Evolutionary conservation across 2,888 invertebrate species (phyloP).

Genomic region (Drosophila gaucha): DNA sequence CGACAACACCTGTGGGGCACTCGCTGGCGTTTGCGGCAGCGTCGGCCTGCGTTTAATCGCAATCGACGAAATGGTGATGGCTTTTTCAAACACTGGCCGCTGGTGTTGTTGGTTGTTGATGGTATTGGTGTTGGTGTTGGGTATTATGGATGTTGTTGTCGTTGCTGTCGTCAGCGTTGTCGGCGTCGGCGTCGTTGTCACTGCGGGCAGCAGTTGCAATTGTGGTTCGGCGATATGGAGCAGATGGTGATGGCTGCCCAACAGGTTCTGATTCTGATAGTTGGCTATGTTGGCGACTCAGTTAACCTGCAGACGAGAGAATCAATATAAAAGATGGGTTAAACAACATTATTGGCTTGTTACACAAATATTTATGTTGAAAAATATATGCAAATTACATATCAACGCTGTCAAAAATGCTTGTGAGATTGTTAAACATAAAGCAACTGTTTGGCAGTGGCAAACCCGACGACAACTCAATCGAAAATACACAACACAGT

Average conservation of each 20-base stretch:
- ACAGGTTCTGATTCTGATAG: conserved; percentile 73
- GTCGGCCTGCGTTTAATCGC: conserved; percentile 86
- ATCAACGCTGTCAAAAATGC: conserved; percentile 55
- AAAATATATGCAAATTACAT: conserved; percentile 64
- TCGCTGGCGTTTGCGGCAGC: conserved; percentile 86
- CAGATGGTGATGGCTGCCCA: conserved; percentile 81
- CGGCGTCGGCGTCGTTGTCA: conserved; percentile 58
- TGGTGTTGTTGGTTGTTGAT: conserved; percentile 70
- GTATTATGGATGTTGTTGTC: conserved; percentile 26
- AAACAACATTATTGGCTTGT: neutral
- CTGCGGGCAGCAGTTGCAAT: conserved; percentile 76
- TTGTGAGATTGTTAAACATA: too few relatives aligned
- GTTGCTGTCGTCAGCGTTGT: conserved; percentile 29
- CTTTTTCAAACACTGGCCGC: conserved; percentile 84
- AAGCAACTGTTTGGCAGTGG: neutral
- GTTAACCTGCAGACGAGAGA: conserved; percentile 39
- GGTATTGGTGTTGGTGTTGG: conserved; percentile 42
- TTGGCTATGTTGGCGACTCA: conserved; percentile 80
- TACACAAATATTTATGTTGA: too few relatives aligned
- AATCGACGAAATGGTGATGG: conserved; percentile 86
- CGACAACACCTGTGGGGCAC: conserved; percentile 86
- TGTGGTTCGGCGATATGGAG: conserved; percentile 75
- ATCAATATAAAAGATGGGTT: too few relatives aligned
- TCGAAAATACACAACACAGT: too few relatives aligned
- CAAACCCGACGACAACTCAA: conserved; percentile 54